Base-by-base conservation (phyloP, 1,140 invertebrate species). In the Mizuhopecten yessoensis region DNA sequence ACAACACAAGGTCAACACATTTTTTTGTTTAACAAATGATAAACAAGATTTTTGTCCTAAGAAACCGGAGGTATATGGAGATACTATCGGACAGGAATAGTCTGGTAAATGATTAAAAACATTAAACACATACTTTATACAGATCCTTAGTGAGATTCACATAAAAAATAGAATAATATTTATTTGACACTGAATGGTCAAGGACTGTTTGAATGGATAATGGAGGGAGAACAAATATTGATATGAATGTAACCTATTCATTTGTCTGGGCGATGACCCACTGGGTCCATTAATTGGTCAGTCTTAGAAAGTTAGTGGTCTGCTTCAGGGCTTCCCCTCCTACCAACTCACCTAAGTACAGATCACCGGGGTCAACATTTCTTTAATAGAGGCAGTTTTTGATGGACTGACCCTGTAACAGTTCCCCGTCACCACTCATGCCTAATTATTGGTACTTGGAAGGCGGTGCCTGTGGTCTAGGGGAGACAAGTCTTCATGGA, bases 201-300 rank as follows among this genome's bases (percentile, higher is more conserved):
- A 75, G 57, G 57, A 75, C 57, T 75, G 11, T 49, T 29, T 75
- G 5, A 57, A 20, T 57, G 13, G 11, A 75, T 75, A 75, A 29
- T 5, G n/a, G 57, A 13, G 57, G 57, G 57, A 29, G 57, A 75
- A n/a, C n/a, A 75, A n/a, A 75, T 29, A 75, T n/a, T 75, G 7
- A 75, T 75, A 75, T 23, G n/a, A 75, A 75, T 75, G 57, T 75
- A 75, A 75, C 29, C 29, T 75, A 75, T 75, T 75, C 57, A 75
- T 75, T 17, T 17, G 57, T 75, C 23, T 7, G 9, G 57, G n/a
- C 17, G 17, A 9, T 75, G 57, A 75, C 57, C 57, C 29, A 75
- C 57, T 75, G n/a, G 57, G 57, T 75, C 57, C 57, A 75, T 75
- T 75, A 75, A 75, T 75, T 75, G 57, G 57, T 75, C 57, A 75